These are phyloP conservation scores for Palythoa caribaeorum DNA, from an alignment of 92 coral and sea anemone species.

Conservation along the genomic window DNA sequence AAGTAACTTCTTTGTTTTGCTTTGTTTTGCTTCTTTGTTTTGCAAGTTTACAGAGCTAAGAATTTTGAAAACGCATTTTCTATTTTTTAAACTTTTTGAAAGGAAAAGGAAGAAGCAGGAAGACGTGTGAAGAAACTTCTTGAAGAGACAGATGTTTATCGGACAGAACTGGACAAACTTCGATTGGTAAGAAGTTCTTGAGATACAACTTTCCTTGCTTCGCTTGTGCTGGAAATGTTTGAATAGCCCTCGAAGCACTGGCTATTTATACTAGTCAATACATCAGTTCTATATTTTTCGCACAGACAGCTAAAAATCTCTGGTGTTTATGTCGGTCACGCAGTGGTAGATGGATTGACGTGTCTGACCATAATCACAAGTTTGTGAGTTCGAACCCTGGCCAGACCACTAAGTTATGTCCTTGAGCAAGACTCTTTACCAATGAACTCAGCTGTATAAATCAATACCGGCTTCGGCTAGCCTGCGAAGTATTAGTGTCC, in stretches of 20 bases:
- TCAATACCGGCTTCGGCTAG: neutral
- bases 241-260: too few relatives aligned
- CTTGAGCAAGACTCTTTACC: neutral
- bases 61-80: neutral
- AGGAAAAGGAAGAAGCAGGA: conserved; percentile 21
- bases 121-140: conserved; percentile 1
- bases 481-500: neutral
- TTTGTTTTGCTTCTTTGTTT: neutral
- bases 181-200: neutral
- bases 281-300: too few relatives aligned
- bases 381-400: too few relatives aligned
- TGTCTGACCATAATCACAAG: too few relatives aligned
- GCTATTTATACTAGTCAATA: too few relatives aligned
- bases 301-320: too few relatives aligned
- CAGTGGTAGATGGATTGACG: too few relatives aligned
- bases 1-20: conserved; percentile 46
- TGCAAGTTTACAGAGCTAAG: neutral
- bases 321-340: too few relatives aligned
- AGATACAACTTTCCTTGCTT: neutral
- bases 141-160: conserved; percentile 17
- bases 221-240: too few relatives aligned
- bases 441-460: neutral
- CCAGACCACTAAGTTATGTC: too few relatives aligned
- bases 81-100: neutral
- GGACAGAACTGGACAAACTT: conserved; percentile 16